Conservation (phyloP, 2,113 vertebrate species). For the Kryptolebias marmoratus region DNA sequence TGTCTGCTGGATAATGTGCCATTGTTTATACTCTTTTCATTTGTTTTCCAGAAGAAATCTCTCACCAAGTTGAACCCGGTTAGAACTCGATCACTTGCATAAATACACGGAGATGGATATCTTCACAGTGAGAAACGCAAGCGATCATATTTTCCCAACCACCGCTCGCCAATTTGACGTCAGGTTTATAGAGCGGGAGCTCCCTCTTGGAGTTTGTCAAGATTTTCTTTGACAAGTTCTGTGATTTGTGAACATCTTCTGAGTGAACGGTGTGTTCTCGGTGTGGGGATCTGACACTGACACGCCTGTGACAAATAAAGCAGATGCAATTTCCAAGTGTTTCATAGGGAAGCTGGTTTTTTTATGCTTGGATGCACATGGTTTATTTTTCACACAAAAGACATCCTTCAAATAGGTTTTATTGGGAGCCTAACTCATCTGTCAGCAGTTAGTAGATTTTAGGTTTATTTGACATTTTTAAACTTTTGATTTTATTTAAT, state of each 20-base stretch:
- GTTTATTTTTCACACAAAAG: background rate
- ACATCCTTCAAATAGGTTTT: background rate
- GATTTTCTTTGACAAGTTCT: conserved; percentile 8
- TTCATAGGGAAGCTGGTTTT: conserved; percentile 1
- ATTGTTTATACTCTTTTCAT: too few species aligned
- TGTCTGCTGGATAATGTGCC: background rate
- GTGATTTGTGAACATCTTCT: conserved; percentile 24
- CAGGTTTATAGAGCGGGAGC: background rate
- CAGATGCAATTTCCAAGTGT: conserved; percentile 21
- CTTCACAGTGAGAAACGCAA: conserved; percentile 18
- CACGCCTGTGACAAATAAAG: conserved; percentile 16
- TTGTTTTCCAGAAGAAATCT: background rate
- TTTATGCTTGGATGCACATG: conserved; percentile 6
- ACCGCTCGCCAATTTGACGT: conserved; percentile 12
- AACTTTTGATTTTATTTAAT: too few species aligned
- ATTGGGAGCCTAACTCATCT: background rate
- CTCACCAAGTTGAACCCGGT: background rate
- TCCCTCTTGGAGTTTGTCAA: background rate
- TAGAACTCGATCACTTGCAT: conserved; percentile 2
- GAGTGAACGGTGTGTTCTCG: conserved; percentile 17
- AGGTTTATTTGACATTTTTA: too few species aligned
- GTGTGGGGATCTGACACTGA: conserved; percentile 5
- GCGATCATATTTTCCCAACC: conserved; percentile 11
- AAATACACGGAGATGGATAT: background rate
- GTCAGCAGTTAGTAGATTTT: background rate